Percentiles rank a stretch among this genome's conserved stretches.
phyloP scores from a whole-genome alignment of 1,140 invertebrate species.

The Drosophila funebris region DNA sequence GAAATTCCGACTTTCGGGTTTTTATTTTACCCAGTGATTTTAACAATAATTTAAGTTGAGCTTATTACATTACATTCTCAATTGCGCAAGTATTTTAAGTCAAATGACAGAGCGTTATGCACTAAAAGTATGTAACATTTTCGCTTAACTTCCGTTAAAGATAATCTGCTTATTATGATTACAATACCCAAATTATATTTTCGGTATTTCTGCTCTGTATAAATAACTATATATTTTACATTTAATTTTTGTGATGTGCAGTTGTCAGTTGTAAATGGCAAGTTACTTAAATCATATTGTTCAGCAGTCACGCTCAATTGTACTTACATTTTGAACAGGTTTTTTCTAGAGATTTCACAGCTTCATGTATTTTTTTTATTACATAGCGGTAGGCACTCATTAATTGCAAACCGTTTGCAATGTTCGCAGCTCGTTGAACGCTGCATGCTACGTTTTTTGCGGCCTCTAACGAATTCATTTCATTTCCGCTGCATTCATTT shows the following conservation, averaged over 20 bases:
- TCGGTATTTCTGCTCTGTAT: too few species aligned
- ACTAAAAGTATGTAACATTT: too few species aligned
- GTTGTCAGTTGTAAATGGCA: constrained; percentile 1
- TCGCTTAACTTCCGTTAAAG: too few species aligned
- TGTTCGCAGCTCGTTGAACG: constrained; percentile 76
- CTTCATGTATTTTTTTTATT: constrained; percentile 48
- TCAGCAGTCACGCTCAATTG: constrained; percentile 23
- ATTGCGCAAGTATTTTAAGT: constrained; percentile 25
- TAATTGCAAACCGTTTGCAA: constrained; percentile 76
- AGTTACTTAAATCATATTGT: constrained; percentile 29
- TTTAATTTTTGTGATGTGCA: constrained; percentile 18
- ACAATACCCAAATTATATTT: too few species aligned
- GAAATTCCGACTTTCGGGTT: constrained; percentile 13
- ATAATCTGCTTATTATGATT: too few species aligned
- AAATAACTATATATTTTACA: not conserved
- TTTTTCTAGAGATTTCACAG: constrained; percentile 51
- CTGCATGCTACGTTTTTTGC: constrained; percentile 63
- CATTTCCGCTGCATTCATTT: constrained; percentile 79
- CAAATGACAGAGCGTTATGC: too few species aligned
- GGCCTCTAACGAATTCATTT: constrained; percentile 79
- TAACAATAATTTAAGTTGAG: constrained; percentile 76
- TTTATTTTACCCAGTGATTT: constrained; percentile 54
- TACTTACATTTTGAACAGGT: constrained; percentile 21
- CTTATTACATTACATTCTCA: constrained; percentile 68
- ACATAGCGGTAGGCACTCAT: constrained; percentile 58